Conservation (phyloP, 2,888 invertebrate species). For the Zaprionus bogoriensis region DNA sequence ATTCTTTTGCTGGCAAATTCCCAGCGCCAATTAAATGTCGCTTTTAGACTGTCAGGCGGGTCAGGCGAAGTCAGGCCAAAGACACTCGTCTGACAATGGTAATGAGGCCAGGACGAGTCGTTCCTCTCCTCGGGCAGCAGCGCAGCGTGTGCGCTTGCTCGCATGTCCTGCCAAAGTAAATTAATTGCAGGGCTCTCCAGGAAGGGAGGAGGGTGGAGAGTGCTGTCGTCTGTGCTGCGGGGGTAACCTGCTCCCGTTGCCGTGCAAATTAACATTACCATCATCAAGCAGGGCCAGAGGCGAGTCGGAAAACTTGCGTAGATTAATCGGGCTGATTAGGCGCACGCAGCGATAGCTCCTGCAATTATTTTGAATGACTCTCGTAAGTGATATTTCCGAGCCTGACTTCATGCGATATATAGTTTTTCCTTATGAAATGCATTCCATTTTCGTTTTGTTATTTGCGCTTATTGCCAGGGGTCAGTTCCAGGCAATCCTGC, state of each 20-base stretch:
- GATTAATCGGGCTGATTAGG: constrained; percentile 78
- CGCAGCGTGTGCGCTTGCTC: constrained; percentile 56
- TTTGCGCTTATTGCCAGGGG: neutral
- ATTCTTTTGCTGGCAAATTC: constrained; percentile 46
- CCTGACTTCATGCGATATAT: constrained; percentile 26
- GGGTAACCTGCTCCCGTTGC: constrained; percentile 18
- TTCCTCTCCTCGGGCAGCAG: constrained; percentile 14
- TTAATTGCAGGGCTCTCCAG: constrained; percentile 62
- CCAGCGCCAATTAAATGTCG: constrained; percentile 69
- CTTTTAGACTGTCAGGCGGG: constrained; percentile 59
- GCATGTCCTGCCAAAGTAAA: constrained; percentile 76
- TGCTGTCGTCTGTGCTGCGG: too few relatives aligned
- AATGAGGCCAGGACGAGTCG: constrained; percentile 60
- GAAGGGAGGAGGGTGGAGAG: neutral
- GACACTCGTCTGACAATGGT: constrained; percentile 57
- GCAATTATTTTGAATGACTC: constrained; percentile 81
- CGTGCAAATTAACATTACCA: constrained; percentile 76
- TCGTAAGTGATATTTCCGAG: constrained; percentile 77
- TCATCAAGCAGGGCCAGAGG: constrained; percentile 43
- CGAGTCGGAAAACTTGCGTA: constrained; percentile 55
- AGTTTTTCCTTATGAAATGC: constrained; percentile 14
- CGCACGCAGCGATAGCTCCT: constrained; percentile 59
- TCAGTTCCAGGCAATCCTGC: neutral
- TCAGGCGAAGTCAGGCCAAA: constrained; percentile 29
- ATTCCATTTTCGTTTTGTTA: constrained; percentile 9